These are phyloP conservation scores for Drosophila triauraria DNA, from an alignment of 1,140 invertebrate genomes.

Conservation along the genomic window DNA sequence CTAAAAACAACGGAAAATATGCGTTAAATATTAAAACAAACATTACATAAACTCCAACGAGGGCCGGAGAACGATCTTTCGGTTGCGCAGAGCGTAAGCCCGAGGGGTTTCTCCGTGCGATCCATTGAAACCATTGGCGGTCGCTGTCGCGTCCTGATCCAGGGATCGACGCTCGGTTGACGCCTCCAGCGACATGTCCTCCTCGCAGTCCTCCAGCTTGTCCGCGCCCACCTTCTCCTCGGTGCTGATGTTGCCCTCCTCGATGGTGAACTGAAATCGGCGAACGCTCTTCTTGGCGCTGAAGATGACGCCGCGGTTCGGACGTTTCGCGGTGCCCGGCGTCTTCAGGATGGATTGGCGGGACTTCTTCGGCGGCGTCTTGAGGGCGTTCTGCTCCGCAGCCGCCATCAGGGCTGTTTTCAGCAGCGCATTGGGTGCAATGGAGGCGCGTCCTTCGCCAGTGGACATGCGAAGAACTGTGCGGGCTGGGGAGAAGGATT, in stretches of 20 bases:
- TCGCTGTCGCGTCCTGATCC: not conserved
- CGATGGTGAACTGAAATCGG: constrained; percentile 65
- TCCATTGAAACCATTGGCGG: not conserved
- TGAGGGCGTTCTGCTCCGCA: constrained; percentile 27
- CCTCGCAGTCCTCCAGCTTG: constrained; percentile 59
- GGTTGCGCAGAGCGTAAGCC: constrained; percentile 61
- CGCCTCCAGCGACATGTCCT: constrained; percentile 55
- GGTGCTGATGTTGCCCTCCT: constrained; percentile 47
- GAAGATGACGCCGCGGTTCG: constrained; percentile 65
- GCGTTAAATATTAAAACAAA: constrained; percentile 20
- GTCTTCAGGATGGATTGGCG: constrained; percentile 75
- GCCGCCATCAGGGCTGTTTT: constrained; percentile 61
- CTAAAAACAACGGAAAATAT: constrained; percentile 10
- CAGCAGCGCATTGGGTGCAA: constrained; percentile 41
- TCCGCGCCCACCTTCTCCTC: constrained; percentile 40
- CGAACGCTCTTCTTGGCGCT: constrained; percentile 79
- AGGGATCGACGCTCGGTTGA: constrained; percentile 17
- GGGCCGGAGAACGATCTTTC: constrained; percentile 60
- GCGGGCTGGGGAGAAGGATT: constrained; percentile 60
- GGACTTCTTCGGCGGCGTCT: constrained; percentile 16
- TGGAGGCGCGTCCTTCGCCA: constrained; percentile 27
- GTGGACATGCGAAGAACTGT: constrained; percentile 62
- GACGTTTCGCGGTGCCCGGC: constrained; percentile 64
- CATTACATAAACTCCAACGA: constrained; percentile 71
- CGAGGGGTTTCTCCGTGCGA: constrained; percentile 18